A percentile compares a stretch with the other conserved stretches of the same genome.
Conservation (phyloP, 2,888 invertebrate species). For the Eumerus sabulonum region DNA sequence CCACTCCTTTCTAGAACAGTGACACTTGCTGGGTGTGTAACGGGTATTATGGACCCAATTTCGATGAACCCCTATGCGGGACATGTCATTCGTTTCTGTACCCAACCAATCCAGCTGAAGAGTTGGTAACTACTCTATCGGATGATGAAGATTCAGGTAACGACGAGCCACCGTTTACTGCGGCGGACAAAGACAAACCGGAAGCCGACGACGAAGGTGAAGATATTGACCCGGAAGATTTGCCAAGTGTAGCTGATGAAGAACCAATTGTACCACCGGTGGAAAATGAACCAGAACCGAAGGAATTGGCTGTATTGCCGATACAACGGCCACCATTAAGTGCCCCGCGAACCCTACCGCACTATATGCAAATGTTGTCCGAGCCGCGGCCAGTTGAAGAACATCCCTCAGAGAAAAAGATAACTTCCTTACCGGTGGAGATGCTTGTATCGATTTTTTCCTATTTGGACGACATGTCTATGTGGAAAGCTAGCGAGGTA, state of each 20-base stretch:
- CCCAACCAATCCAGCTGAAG: slow-evolving; percentile 82
- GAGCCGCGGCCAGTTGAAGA: slow-evolving; percentile 74
- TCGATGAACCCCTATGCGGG: slow-evolving; percentile 93
- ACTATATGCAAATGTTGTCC: slow-evolving; percentile 75
- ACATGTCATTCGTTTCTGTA: slow-evolving; percentile 96
- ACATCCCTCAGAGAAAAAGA: slow-evolving; percentile 70
- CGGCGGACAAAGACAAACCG: slow-evolving; percentile 75
- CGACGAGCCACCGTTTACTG: slow-evolving; percentile 86
- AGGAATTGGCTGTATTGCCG: slow-evolving; percentile 71
- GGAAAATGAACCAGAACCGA: slow-evolving; percentile 70
- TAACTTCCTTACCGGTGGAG: slow-evolving; percentile 78
- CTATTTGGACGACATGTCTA: slow-evolving; percentile 93
- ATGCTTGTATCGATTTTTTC: slow-evolving; percentile 93
- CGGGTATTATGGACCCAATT: slow-evolving; percentile 95
- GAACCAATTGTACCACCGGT: slow-evolving; percentile 49
- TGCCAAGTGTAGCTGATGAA: slow-evolving; percentile 60
- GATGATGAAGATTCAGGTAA: slow-evolving; percentile 97
- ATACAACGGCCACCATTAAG: slow-evolving; percentile 74
- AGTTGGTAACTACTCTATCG: slow-evolving; percentile 81
- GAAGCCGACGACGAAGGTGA: slow-evolving; percentile 74
- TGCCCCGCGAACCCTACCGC: slow-evolving; percentile 75
- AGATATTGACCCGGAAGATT: slow-evolving; percentile 70
- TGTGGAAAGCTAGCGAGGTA: slow-evolving; percentile 93
- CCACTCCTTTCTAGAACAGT: slow-evolving; percentile 72
- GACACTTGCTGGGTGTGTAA: slow-evolving; percentile 88